These are phyloP conservation scores for Eutrigla gurnardus DNA, from an alignment of 2,797 vertebrate genomes.

Conservation along the genomic window DNA sequence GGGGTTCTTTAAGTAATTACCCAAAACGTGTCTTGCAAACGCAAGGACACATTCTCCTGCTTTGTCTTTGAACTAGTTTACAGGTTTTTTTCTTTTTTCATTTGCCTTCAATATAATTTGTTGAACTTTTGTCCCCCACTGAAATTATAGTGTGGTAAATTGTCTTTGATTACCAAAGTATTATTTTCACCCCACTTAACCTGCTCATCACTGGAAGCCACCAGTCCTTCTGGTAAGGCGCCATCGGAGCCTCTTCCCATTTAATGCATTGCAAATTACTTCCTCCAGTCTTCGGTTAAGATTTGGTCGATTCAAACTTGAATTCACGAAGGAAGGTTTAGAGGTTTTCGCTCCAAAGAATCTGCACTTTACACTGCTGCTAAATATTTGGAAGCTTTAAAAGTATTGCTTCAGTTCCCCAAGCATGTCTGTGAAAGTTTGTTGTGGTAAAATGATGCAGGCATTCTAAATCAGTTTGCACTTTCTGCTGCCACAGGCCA, in stretches of 20 bases:
- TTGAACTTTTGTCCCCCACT: conserved; percentile 71
- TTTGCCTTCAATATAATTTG: conserved; percentile 67
- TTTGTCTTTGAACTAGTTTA: conserved; percentile 63
- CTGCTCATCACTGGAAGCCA: conserved; percentile 65
- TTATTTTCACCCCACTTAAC: conserved; percentile 82
- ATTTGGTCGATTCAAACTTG: conserved; percentile 13
- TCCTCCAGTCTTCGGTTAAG: neutral
- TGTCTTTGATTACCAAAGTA: conserved; percentile 79
- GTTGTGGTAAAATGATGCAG: neutral
- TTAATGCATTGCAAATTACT: conserved; percentile 10
- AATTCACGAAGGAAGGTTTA: conserved; percentile 8
- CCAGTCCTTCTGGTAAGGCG: conserved; percentile 41
- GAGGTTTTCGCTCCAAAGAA: conserved; percentile 5
- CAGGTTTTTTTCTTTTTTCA: conserved; percentile 66
- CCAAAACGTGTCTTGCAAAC: conserved; percentile 59
- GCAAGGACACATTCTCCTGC: conserved; percentile 54
- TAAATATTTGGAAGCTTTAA: neutral
- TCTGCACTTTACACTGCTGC: neutral
- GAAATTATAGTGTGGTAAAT: conserved; percentile 75
- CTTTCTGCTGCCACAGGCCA: conserved; percentile 4
- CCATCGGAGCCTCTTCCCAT: conserved; percentile 21
- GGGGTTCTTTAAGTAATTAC: conserved; percentile 76
- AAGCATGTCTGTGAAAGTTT: neutral
- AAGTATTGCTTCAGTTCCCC: neutral
- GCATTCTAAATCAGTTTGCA: conserved; percentile 15